Evolutionary conservation across 2,797 vertebrate genomes (phyloP).

Genomic region (Enteromius argenteus): DNA sequence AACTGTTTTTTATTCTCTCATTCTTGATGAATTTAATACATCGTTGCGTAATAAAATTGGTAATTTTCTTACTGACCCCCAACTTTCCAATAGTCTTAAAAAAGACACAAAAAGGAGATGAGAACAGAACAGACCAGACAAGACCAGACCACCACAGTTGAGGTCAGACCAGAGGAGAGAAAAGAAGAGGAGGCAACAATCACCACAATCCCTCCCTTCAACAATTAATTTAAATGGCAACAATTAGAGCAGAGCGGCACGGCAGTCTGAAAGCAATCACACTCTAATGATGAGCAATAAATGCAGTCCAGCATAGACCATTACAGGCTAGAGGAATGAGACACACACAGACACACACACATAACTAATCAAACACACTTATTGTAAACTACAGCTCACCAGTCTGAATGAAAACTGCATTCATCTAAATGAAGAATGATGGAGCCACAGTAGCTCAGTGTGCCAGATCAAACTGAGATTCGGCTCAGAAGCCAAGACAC

Average conservation of each 20-base stretch:
- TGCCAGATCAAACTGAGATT: conserved; percentile 48
- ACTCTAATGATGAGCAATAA: conserved; percentile 81
- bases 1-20: too few species aligned
- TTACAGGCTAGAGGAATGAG: conserved; percentile 52
- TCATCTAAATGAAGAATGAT: conserved; percentile 50
- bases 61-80: background rate
- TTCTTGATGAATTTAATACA: background rate
- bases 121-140: background rate
- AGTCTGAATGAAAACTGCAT: conserved; percentile 39
- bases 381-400: conserved; percentile 30
- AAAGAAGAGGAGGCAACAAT: conserved; percentile 24
- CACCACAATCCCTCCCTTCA: conserved; percentile 60
- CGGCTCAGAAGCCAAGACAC: conserved; percentile 36
- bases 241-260: conserved; percentile 82
- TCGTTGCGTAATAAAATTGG: background rate
- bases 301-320: conserved; percentile 65
- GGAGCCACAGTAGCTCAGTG: conserved; percentile 38
- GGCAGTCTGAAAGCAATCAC: conserved; percentile 81
- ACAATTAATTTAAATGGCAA: conserved; percentile 83
- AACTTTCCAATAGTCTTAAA: background rate
- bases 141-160: background rate
- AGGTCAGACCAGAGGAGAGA: conserved; percentile 1
- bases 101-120: background rate
- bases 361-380: conserved; percentile 42
- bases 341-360: conserved; percentile 36